Conservation (phyloP, 1,140 invertebrate species). For the Atta cephalotes region DNA sequence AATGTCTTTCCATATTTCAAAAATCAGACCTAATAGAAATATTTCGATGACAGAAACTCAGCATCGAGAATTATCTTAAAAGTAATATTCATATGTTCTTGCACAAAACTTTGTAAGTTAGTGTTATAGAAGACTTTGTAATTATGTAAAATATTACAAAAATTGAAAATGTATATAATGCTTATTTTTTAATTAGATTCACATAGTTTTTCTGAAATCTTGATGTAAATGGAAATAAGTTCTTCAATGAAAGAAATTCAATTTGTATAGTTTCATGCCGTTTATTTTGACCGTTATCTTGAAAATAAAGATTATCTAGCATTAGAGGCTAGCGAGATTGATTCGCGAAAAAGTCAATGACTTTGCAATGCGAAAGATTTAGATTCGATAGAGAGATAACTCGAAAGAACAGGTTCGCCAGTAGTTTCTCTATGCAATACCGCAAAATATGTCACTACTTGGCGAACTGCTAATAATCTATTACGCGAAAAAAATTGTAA, state of each 20-base stretch:
- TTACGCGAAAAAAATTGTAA: conserved; percentile 35
- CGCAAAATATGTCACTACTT: conserved; percentile 28
- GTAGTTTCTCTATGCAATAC: conserved; percentile 17
- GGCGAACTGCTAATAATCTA: not conserved
- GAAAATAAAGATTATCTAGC: not conserved
- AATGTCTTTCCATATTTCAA: too few species aligned
- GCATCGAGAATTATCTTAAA: too few species aligned
- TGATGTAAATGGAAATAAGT: not conserved
- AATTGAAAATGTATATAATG: too few species aligned
- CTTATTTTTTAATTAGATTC: not conserved
- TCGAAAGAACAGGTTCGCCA: not conserved
- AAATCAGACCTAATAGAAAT: too few species aligned
- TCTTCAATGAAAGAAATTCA: not conserved
- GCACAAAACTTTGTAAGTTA: too few species aligned
- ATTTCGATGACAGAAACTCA: too few species aligned
- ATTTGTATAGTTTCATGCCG: not conserved
- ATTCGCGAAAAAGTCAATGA: conserved; percentile 25
- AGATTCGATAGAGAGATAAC: conserved; percentile 28
- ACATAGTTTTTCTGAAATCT: not conserved
- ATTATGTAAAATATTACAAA: too few species aligned
- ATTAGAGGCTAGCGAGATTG: not conserved
- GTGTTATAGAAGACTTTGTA: too few species aligned
- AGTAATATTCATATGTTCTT: too few species aligned
- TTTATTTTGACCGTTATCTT: not conserved
- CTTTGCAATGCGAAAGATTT: conserved; percentile 18